Evolutionary conservation across 2,797 vertebrate species (phyloP), one percentile per base, ranked within the genome.

Genomic region (Xyrichtys novacula): DNA sequence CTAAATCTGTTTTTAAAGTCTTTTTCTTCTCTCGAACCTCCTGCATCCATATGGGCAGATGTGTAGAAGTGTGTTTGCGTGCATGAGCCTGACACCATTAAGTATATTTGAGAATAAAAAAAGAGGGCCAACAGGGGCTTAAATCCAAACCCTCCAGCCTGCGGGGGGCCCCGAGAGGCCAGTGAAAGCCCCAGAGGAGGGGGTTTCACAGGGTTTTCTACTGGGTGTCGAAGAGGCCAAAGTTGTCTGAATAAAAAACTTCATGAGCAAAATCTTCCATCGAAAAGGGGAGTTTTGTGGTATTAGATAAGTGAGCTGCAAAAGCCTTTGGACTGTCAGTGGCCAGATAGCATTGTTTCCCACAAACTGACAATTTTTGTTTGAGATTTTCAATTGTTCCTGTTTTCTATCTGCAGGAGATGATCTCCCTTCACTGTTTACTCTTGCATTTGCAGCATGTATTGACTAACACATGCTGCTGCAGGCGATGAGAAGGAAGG

Each of bases 1-100:
- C 83, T 64, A 88, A 88, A 81, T 82, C 86, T 67, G 67, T 70
- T 64, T 81, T 54, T 40, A 61, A 40, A 74, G 67, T 57, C 65
- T 54, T 60, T 1, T 56, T 28, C 20, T 15, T 48, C 22, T 1
- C 36, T 43, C 22, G 67, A 70, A 57, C 55, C 39, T 71, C 57
- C 52, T 3, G 64, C 55, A 40, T 68, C 60, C 52, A 68, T 57
- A 63, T 46, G 47, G 60, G 65, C 55, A 62, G 49, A 49, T 74
- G 38, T 63, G 32, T 29, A 31, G 7, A 29, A 22, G 39, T 52
- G 31, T 26, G 16, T 52, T 49, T 50, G 48, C 17, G 50, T 20
- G 40, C n/a, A 9, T 9, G 16, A 26, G 40, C 40, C 3, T 8
- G 19, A 38, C 57, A 69, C 47, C 8, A 67, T 75, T 73, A 77